phyloP scores from a whole-genome alignment of 2,113 vertebrate species.

The Muntiacus reevesi region DNA sequence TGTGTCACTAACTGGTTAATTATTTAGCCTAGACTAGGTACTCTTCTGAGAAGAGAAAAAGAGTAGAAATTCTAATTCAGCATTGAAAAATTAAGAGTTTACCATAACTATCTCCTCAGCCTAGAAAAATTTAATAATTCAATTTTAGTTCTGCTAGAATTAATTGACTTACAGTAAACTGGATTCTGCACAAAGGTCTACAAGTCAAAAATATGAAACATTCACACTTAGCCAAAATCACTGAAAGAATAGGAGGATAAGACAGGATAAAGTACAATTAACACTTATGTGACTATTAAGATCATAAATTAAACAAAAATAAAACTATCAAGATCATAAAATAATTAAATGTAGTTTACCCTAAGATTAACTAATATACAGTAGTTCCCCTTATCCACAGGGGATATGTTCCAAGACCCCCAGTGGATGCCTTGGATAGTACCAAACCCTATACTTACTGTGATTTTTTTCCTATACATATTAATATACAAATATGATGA shows the following conservation, averaged over 20 bases:
- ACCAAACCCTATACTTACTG: not conserved
- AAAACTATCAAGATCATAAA: not conserved
- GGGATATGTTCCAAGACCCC: not conserved
- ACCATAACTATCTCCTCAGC: not conserved
- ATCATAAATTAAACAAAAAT: conserved; percentile 17
- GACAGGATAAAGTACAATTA: not conserved
- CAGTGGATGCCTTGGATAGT: not conserved
- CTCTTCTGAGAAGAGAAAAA: conserved; percentile 17
- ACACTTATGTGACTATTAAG: not conserved
- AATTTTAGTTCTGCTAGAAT: conserved; percentile 33
- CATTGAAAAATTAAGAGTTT: not conserved
- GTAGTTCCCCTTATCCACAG: not conserved
- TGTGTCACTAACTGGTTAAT: not conserved
- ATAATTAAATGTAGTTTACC: conserved; percentile 1
- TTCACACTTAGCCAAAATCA: not conserved
- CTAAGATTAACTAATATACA: not conserved
- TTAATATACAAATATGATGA: not conserved
- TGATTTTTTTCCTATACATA: not conserved
- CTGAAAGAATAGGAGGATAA: not conserved
- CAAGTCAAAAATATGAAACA: not conserved
- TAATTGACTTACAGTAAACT: not conserved
- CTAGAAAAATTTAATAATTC: not conserved
- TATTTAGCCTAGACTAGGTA: not conserved
- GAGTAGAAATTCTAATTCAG: not conserved
- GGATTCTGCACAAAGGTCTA: not conserved